These are phyloP conservation scores for Tokudaia tokunoshimensis DNA, from an alignment of 2,797 vertebrate species.

Conservation along the genomic window DNA sequence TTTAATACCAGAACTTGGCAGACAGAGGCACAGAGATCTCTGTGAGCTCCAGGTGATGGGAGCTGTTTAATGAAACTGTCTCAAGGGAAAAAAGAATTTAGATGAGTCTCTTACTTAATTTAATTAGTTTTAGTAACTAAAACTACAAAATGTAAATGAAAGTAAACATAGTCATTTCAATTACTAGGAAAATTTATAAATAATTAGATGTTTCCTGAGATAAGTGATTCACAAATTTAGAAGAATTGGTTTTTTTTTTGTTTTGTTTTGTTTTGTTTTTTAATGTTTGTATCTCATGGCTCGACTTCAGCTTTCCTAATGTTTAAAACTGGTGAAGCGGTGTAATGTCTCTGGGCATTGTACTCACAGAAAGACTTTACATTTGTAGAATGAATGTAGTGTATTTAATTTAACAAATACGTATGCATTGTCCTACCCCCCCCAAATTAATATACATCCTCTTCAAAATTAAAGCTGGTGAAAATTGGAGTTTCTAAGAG, in stretches of 20 bases:
- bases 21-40: too few relatives aligned
- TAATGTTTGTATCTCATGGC: not conserved
- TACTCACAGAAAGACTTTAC: not conserved
- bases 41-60: not conserved
- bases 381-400: not conserved
- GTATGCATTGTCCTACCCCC: not conserved
- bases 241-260: not conserved
- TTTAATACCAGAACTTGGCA: not conserved
- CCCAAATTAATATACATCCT: not conserved
- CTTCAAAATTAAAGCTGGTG: not conserved
- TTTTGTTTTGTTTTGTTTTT: not conserved
- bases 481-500: not conserved
- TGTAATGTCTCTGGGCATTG: not conserved
- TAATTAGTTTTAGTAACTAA: constrained; percentile 29
- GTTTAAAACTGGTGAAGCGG: not conserved
- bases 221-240: not conserved
- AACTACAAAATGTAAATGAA: constrained; percentile 15
- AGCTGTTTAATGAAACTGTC: too few relatives aligned
- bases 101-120: not conserved
- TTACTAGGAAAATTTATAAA: not conserved
- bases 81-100: not conserved
- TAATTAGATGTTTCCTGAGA: not conserved
- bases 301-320: not conserved
- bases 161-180: not conserved
- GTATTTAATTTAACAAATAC: not conserved